These are phyloP conservation scores for Uloborus plumipes DNA, from an alignment of 2,888 invertebrate genomes.

Conservation along the genomic window DNA sequence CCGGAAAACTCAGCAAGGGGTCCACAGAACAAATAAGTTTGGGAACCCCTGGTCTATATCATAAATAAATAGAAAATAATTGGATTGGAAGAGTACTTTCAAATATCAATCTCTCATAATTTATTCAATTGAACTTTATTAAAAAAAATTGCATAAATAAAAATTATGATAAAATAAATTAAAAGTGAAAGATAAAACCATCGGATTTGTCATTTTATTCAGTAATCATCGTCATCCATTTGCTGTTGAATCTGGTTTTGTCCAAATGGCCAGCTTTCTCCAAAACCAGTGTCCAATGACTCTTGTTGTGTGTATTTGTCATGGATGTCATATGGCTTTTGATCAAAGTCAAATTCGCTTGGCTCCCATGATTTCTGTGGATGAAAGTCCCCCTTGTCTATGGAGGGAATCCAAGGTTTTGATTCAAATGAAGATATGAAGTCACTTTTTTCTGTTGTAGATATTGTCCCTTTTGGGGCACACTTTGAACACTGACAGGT, in stretches of 20 bases:
- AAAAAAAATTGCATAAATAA: no score
- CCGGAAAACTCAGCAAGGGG: no score
- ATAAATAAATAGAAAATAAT: no score
- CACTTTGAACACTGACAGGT: slow-evolving; percentile 59
- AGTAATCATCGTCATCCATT: slow-evolving; percentile 18
- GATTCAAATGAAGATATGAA: background rate
- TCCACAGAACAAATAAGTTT: no score
- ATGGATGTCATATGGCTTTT: background rate
- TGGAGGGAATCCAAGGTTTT: background rate
- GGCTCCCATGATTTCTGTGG: no score
- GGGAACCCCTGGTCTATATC: no score
- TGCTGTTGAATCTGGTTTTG: slow-evolving; percentile 9
- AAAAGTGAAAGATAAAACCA: no score
- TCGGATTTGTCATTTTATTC: background rate
- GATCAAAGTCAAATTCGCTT: background rate
- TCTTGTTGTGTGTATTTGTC: slow-evolving; percentile 3
- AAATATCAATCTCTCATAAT: no score
- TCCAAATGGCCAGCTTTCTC: background rate
- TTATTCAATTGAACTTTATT: no score
- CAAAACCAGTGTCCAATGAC: background rate
- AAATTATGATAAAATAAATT: no score
- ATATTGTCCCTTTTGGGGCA: slow-evolving; percentile 28
- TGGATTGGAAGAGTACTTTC: no score
- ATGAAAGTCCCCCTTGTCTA: background rate
- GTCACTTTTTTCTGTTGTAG: background rate